Conservation (phyloP, 2,888 invertebrate genomes). For the Epistrophella euchroma region DNA sequence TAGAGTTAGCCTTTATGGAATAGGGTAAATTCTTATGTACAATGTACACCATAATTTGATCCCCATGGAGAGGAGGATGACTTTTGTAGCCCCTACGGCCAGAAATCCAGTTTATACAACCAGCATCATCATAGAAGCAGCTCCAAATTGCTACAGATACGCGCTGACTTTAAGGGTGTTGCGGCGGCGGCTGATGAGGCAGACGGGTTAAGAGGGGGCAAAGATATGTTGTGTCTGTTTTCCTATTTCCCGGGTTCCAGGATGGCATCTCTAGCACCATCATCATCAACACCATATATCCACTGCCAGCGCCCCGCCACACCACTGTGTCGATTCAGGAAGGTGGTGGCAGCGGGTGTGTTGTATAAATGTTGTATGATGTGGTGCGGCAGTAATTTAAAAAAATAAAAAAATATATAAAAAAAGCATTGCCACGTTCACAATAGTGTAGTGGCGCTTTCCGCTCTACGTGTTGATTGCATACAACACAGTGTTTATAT, state of each 20-base stretch:
- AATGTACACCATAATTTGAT: conserved; percentile 73
- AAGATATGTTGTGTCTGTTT: conserved; percentile 63
- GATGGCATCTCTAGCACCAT: conserved; percentile 73
- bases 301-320: neutral
- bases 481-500: conserved; percentile 73
- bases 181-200: neutral
- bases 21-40: conserved; percentile 69
- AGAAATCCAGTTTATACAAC: conserved; percentile 51
- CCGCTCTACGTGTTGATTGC: conserved; percentile 75
- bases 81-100: conserved; percentile 56
- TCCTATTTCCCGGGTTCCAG: conserved; percentile 73
- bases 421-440: conserved; percentile 57
- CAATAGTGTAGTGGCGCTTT: conserved; percentile 76
- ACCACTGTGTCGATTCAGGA: neutral
- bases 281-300: conserved; percentile 61
- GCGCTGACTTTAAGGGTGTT: conserved; percentile 9
- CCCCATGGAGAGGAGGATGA: conserved; percentile 62
- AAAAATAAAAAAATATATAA: conserved; percentile 53
- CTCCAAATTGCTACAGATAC: conserved; percentile 59
- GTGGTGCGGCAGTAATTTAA: conserved; percentile 69
- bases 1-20: conserved; percentile 45
- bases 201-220: conserved; percentile 8
- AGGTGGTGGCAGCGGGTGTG: conserved; percentile 31
- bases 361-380: conserved; percentile 28
- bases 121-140: conserved; percentile 29